Evolutionary conservation across 2,113 vertebrate genomes (phyloP).

Genomic region (Sinocyclocheilus anophthalmus): DNA sequence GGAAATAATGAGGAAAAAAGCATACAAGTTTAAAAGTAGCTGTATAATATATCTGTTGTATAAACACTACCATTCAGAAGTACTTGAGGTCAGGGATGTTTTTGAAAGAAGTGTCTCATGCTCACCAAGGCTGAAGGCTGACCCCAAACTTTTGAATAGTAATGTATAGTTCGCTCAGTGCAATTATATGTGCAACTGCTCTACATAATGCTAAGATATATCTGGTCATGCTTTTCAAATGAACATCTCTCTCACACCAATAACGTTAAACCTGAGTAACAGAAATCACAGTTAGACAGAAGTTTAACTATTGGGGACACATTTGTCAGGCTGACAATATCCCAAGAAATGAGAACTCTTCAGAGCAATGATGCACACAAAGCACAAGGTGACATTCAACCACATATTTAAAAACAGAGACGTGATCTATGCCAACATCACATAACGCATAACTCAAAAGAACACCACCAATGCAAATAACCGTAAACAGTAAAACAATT

Average conservation of each 20-base stretch:
- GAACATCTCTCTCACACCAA: neutral
- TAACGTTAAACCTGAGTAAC: no score
- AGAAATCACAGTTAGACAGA: no score
- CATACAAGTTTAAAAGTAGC: no score
- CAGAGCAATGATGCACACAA: neutral
- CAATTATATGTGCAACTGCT: no score
- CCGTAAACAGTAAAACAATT: neutral
- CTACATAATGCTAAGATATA: neutral
- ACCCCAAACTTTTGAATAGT: no score
- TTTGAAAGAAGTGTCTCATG: no score
- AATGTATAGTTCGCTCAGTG: no score
- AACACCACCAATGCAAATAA: neutral
- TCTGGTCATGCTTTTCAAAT: neutral
- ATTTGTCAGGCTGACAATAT: neutral
- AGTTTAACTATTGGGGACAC: neutral
- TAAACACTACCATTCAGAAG: no score
- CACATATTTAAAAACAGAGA: neutral
- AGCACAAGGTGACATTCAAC: slow-evolving; percentile 2
- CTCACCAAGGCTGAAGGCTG: no score
- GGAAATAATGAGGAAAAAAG: no score
- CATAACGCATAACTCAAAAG: neutral
- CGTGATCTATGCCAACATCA: neutral
- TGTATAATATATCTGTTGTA: no score
- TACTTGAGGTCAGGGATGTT: no score
- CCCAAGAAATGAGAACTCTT: neutral